A percentile compares a stretch with the other conserved stretches of the same genome.
phyloP scores from a whole-genome alignment of 2,888 invertebrate genomes.

The Galeruca laticollis region DNA sequence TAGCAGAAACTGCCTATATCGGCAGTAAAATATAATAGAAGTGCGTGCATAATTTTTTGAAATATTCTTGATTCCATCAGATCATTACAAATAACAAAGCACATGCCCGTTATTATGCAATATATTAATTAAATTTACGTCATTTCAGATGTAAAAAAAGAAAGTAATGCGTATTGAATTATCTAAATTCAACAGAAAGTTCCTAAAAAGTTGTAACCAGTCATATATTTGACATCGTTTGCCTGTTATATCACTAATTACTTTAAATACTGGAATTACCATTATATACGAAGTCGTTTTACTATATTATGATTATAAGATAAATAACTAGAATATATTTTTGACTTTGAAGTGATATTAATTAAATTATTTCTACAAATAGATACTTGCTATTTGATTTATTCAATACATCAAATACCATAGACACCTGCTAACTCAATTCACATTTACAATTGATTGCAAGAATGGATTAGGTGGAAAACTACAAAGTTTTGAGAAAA shows the following conservation, averaged over 20 bases:
- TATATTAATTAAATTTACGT: conserved; percentile 14
- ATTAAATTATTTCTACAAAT: no score
- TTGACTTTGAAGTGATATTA: no score
- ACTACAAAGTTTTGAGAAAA: no score
- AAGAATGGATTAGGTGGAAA: no score
- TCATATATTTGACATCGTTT: not conserved
- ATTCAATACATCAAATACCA: no score
- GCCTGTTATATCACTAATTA: not conserved
- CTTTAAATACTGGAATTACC: no score
- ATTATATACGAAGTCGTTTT: not conserved
- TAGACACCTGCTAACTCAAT: no score
- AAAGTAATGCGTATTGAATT: conserved; percentile 2
- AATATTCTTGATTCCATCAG: conserved; percentile 24
- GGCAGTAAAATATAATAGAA: conserved; percentile 6
- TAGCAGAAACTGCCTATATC: not conserved
- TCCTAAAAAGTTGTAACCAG: not conserved
- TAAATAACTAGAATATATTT: no score
- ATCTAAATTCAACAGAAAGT: not conserved
- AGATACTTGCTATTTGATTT: no score
- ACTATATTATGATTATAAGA: not conserved
- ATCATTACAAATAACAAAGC: conserved; percentile 33
- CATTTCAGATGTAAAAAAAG: conserved; percentile 18
- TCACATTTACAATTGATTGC: no score
- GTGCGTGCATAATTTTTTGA: conserved; percentile 19
- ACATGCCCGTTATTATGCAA: conserved; percentile 13